A percentile compares a stretch with the other conserved stretches of the same genome.
Evolutionary conservation across 2,797 vertebrate species (phyloP).

Genomic region (Enteromius trimaculatus): DNA sequence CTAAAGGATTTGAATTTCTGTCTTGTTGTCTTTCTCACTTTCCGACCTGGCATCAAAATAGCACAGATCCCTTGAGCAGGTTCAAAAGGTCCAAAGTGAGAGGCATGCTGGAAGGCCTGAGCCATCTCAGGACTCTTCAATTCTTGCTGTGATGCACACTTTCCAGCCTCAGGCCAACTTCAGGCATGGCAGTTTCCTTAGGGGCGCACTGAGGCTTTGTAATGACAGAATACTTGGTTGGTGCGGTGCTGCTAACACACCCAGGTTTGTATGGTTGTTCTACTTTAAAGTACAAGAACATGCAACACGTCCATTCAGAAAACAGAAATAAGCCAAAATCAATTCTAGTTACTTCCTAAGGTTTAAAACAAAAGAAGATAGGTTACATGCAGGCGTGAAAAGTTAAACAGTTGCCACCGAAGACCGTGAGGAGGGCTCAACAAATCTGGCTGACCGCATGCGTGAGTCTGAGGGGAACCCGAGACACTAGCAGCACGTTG

Average conservation of each 20-base stretch:
- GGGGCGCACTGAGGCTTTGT: neutral
- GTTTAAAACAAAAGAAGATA: neutral
- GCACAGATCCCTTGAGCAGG: neutral
- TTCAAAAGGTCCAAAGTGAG: slow-evolving; percentile 4
- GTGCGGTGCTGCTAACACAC: slow-evolving; percentile 4
- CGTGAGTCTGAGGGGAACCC: slow-evolving; percentile 60
- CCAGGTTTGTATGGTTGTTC: neutral
- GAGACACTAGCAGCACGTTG: neutral
- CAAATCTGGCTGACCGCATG: slow-evolving; percentile 63
- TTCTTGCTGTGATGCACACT: slow-evolving; percentile 38
- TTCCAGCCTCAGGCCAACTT: slow-evolving; percentile 29
- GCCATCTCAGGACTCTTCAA: neutral
- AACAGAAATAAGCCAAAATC: neutral
- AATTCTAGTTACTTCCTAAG: neutral
- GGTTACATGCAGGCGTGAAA: neutral
- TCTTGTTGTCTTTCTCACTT: neutral
- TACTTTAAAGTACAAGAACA: neutral
- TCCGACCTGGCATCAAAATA: slow-evolving; percentile 16
- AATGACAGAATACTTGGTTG: neutral
- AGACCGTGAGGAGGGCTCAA: neutral
- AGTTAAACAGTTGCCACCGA: neutral
- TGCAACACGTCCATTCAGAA: neutral
- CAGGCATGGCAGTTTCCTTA: neutral
- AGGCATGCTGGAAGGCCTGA: neutral
- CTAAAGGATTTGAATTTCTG: neutral